Conservation (phyloP, 2,888 invertebrate genomes). For the Luperina testacea region DNA sequence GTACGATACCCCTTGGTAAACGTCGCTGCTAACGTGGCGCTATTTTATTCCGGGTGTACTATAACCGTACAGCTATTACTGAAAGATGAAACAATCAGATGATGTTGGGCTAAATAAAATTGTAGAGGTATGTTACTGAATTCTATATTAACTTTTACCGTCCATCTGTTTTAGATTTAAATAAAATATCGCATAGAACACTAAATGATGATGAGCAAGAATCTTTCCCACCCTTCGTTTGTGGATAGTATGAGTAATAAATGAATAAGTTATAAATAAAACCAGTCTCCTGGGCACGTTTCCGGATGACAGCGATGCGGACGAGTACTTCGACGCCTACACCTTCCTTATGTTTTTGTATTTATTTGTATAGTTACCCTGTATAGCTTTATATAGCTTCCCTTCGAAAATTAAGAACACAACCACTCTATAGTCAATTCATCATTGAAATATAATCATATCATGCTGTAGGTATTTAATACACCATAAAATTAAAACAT, state of each 20-base stretch:
- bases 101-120: conserved; percentile 6
- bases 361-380: too few relatives aligned
- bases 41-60: conserved; percentile 11
- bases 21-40: not conserved
- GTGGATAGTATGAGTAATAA: not conserved
- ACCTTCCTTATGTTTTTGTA: too few relatives aligned
- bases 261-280: not conserved
- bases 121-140: not conserved
- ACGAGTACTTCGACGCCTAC: not conserved
- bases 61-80: conserved; percentile 1
- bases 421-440: too few relatives aligned
- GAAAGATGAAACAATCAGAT: conserved; percentile 20
- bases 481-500: too few relatives aligned
- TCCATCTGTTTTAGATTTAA: conserved; percentile 2
- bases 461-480: too few relatives aligned
- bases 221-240: not conserved
- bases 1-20: too few relatives aligned
- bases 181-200: not conserved
- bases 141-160: not conserved
- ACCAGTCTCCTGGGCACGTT: not conserved
- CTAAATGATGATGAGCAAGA: not conserved
- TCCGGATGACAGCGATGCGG: not conserved
- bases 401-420: too few relatives aligned
- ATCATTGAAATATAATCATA: too few relatives aligned
- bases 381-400: too few relatives aligned